Evolutionary conservation across 2,888 invertebrate genomes (phyloP), one percentile per base, ranked within the genome.

Genomic region (Magallana nippona): DNA sequence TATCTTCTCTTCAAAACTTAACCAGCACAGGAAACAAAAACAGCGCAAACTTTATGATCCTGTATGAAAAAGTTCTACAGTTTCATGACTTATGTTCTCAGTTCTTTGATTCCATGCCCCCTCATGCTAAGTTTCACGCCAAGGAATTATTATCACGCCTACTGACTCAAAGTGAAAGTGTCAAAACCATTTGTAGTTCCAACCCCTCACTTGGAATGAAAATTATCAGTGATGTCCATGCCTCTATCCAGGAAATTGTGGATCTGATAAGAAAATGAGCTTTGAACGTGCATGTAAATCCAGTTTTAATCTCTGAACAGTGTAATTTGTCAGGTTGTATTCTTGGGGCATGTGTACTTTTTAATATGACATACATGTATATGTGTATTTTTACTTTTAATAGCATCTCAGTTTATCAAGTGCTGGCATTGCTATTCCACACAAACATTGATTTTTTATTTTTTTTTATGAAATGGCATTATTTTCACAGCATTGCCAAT

Each of bases 81-180:
- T 95, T 98, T 91, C 97, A 97, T 92, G 96, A 96, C 27, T 96
- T 97, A 88, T 98, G 98, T 94, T 96, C 96, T 91, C 96, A 96
- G 89, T 97, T 97, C 92, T 97, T 97, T 19, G 98, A 98, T 90
- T 96, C 95, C 88, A 96, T 97, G 91, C 97, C 97, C 15, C 97
- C 97, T 22, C 97, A 98, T 93, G 96, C 97, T 81, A 97, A 98
- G 92, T 98, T 98, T 94, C 97, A 98, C 91, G 97, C 97, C 93
- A 96, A 97, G 62, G 95, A 95, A 87, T 91, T 95, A 62, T 89
- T 95, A 82, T 92, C 93, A 44, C 89, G 91, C n/a, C 84, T 93
- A 62, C 91, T 91, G 84, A 86, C 87, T 2, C 90, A 91, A 81
- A 91, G 91, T 83, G 91, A 92, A 83, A 92, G 88, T 81, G 85